A percentile compares a stretch with the other conserved stretches of the same genome.
Evolutionary conservation across 2,888 invertebrate genomes (phyloP).

Genomic region (Formica aserva): DNA sequence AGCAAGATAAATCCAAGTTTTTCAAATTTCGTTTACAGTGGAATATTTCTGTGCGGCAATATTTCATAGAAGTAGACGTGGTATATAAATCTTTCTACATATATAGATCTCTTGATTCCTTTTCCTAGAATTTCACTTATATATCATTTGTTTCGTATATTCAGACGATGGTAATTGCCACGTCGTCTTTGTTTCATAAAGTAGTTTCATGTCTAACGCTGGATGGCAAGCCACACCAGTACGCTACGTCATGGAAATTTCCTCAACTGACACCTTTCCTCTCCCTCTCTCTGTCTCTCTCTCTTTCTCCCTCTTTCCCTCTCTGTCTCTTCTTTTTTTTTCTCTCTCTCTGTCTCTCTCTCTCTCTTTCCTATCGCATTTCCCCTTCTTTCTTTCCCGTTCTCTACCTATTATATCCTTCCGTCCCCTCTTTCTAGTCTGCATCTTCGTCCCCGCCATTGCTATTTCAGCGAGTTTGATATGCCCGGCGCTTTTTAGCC

Average conservation of each 20-base stretch:
- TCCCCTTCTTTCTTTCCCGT: slow-evolving; percentile 31
- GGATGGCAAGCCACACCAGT: slow-evolving; percentile 59
- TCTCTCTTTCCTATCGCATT: slow-evolving; percentile 37
- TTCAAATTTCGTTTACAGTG: too few species aligned
- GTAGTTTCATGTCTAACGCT: slow-evolving; percentile 31
- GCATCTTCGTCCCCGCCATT: slow-evolving; percentile 10
- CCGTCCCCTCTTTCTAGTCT: slow-evolving; percentile 44
- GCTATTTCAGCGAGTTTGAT: neutral
- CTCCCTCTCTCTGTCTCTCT: slow-evolving; percentile 44
- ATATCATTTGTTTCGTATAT: neutral
- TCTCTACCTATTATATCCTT: slow-evolving; percentile 22
- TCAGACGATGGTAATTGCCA: neutral
- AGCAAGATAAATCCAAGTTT: too few species aligned
- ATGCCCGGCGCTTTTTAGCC: slow-evolving; percentile 19
- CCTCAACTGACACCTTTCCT: slow-evolving; percentile 71
- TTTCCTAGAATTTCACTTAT: neutral
- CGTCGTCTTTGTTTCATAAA: neutral
- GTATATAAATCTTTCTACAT: too few species aligned
- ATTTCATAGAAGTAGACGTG: too few species aligned
- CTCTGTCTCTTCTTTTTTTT: slow-evolving; percentile 43
- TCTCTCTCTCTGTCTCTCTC: slow-evolving; percentile 34
- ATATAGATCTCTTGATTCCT: too few species aligned
- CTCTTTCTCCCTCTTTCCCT: slow-evolving; percentile 37
- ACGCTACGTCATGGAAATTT: slow-evolving; percentile 77
- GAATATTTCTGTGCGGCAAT: too few species aligned